Base-by-base conservation (phyloP, 2,113 vertebrate species). In the Crocuta crocuta region DNA sequence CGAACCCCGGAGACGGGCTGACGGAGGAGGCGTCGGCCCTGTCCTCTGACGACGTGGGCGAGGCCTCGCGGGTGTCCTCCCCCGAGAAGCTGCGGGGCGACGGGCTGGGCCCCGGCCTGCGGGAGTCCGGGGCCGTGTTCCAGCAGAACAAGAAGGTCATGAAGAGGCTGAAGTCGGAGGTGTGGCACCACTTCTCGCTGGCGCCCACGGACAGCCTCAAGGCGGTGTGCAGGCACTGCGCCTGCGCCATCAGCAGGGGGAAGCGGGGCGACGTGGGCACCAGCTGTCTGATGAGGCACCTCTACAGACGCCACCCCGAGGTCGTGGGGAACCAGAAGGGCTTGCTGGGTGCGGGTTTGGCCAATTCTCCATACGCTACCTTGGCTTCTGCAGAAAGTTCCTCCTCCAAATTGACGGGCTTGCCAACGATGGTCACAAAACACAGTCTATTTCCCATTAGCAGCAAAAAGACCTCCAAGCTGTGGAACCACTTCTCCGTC, bases 391-490 rank as follows among this genome's bases (percentile, higher is more conserved):
- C 99, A 19, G 99, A 99, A 48, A 97, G 98, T 66, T 98, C 99
- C 94, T 99, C 99, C 86, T 98, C 98, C 88, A 99, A 99, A 97
- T 88, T 99, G 94, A 98, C 98, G 35, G 99, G 99, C 65, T 98
- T 98, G 93, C 96, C 98, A 0, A 92, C 98, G 3, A 61, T 96
- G 94, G 96, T 96, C 93, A 98, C 99, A 81, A 98, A 97, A 17
- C 99, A 98, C 97, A 99, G 98, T 98, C 96, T 98, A 53, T 97
- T 99, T 98, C 99, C 99, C 3, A 98, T 98, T 96, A 99, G 98
- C 96, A 99, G 99, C 97, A 99, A 99, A 98, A 99, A 99, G 99
- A 99, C 99, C 92, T 99, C 99, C 98, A 99, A 99, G 99, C 99
- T 99, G 98, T 99, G 99, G 99, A 99, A 99, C 98, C 99, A 99